These are phyloP conservation scores for Lacerta viridis DNA, from an alignment of 2,797 vertebrate species.

Conservation along the genomic window DNA sequence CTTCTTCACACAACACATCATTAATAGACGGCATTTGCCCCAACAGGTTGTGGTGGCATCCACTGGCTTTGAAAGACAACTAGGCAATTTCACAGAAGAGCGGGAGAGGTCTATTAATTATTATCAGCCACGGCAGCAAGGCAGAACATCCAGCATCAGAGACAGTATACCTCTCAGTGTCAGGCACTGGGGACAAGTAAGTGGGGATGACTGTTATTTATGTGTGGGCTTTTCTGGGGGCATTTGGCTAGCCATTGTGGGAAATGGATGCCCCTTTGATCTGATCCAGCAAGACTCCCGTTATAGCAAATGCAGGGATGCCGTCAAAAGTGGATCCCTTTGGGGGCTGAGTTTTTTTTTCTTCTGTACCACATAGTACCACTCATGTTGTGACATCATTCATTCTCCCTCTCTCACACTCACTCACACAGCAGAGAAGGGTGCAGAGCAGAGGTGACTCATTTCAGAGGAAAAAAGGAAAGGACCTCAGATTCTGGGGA, in stretches of 20 bases:
- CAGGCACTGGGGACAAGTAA: background rate
- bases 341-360: too few relatives aligned
- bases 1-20: background rate
- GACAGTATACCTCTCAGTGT: background rate
- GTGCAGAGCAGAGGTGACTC: too few relatives aligned
- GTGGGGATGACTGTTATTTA: background rate
- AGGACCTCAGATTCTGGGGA: background rate
- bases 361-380: background rate
- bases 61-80: background rate
- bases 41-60: background rate
- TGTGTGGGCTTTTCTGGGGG: too few relatives aligned
- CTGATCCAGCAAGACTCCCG: background rate
- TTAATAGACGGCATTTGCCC: background rate
- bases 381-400: background rate
- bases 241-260: background rate
- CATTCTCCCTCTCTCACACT: background rate
- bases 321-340: background rate
- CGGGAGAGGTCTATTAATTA: too few relatives aligned
- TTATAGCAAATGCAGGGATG: too few relatives aligned
- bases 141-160: background rate
- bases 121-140: too few relatives aligned
- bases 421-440: background rate
- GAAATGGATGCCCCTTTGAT: background rate
- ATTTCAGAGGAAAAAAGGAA: background rate
- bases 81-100: background rate